Evolutionary conservation across 2,888 invertebrate species (phyloP).

Genomic region (Diaphora mendica): DNA sequence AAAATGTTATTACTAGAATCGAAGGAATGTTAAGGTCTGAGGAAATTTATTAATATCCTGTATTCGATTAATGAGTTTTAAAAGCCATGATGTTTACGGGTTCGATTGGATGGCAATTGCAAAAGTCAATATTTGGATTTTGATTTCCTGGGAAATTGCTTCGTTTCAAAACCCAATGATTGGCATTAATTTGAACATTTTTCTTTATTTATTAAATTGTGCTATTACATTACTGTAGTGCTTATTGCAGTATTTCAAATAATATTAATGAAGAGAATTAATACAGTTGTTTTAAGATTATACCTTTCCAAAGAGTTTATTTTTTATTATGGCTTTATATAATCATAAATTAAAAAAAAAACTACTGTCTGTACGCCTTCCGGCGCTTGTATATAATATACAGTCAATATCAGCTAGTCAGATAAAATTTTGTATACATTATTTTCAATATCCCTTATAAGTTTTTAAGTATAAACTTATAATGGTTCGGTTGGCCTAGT

Average conservation of each 20-base stretch:
- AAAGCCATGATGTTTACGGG: conserved; percentile 12
- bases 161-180: conserved; percentile 6
- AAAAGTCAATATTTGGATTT: conserved; percentile 18
- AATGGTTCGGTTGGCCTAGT: no score
- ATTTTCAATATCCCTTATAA: no score
- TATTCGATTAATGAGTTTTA: conserved; percentile 25
- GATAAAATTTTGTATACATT: no score
- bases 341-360: no score
- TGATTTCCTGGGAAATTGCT: conserved; percentile 15
- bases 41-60: conserved; percentile 34
- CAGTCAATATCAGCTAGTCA: no score
- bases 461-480: no score
- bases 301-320: no score
- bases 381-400: no score
- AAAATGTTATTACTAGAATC: neutral
- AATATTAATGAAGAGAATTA: neutral
- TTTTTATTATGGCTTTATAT: no score
- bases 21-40: neutral
- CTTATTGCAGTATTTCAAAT: neutral
- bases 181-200: neutral
- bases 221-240: neutral
- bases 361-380: no score
- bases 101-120: conserved; percentile 11
- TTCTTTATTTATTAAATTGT: neutral
- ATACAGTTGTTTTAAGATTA: neutral